phyloP scores from a whole-genome alignment of 2,113 vertebrate species.

The Cheirogaleus medius region DNA sequence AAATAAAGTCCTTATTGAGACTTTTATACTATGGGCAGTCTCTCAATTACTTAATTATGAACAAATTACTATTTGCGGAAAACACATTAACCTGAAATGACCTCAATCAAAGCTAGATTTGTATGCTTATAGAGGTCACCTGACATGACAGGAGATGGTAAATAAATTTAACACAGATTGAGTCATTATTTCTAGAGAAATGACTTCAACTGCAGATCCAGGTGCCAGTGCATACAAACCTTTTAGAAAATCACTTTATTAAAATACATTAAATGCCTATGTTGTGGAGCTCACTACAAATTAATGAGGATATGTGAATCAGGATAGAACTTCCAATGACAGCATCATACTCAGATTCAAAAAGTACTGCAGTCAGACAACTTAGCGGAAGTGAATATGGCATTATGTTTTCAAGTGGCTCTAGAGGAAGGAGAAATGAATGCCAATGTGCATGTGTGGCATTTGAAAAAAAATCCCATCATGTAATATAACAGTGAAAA shows the following conservation, averaged over 20 bases:
- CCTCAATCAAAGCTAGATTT: conserved; percentile 64
- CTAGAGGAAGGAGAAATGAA: conserved; percentile 13
- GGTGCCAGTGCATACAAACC: neutral
- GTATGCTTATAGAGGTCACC: conserved; percentile 6
- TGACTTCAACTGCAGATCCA: neutral
- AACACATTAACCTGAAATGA: conserved; percentile 54
- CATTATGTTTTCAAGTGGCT: neutral
- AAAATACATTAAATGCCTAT: neutral
- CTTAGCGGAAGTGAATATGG: neutral
- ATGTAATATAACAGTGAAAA: neutral
- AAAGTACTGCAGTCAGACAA: neutral
- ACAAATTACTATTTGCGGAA: conserved; percentile 55
- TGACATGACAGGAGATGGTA: neutral
- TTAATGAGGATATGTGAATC: neutral
- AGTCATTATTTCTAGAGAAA: conserved; percentile 41
- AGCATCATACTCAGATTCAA: neutral
- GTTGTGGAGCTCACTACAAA: neutral
- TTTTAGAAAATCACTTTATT: neutral
- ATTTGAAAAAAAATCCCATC: neutral
- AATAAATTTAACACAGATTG: conserved; percentile 27
- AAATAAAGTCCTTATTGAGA: conserved; percentile 31
- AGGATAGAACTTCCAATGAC: neutral
- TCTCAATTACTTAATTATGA: conserved; percentile 56
- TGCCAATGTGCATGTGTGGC: neutral
- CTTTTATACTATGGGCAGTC: conserved; percentile 10